These are phyloP conservation scores for Bambusicola thoracicus DNA, from an alignment of 2,113 vertebrate species.

Conservation along the genomic window DNA sequence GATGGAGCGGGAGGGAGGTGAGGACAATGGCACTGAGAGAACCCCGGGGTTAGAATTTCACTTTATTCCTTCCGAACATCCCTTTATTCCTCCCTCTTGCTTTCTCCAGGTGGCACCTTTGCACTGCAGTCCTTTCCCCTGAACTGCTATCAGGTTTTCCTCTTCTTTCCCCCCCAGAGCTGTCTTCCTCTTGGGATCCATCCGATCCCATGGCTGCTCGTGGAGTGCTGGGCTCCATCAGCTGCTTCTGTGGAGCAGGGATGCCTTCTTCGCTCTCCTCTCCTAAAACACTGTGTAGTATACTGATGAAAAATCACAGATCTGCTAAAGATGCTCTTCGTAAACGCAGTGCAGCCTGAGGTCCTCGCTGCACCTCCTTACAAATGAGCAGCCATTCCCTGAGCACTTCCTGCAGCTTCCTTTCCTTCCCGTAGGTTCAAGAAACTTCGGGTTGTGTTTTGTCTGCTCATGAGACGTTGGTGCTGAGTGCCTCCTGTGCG, in stretches of 20 bases:
- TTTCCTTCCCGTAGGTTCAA: not conserved
- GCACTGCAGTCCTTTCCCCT: not conserved
- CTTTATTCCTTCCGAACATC: not conserved
- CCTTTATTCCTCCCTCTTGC: not conserved
- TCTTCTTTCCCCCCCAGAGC: not conserved
- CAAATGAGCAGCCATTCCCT: not conserved
- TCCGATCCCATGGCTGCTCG: not conserved
- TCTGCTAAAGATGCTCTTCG: not conserved
- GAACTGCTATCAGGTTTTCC: not conserved
- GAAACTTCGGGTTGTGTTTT: not conserved
- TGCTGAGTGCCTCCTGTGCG: accelerated
- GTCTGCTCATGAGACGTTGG: not conserved
- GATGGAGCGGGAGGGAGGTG: not conserved
- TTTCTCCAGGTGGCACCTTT: accelerated
- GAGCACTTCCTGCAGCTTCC: not conserved
- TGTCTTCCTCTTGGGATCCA: not conserved
- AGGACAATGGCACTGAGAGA: not conserved
- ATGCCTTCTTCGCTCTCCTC: not conserved
- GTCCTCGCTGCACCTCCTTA: not conserved
- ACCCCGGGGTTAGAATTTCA: not conserved
- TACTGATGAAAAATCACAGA: not conserved
- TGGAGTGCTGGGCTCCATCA: not conserved
- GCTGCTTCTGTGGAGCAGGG: not conserved
- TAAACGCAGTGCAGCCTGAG: not conserved
- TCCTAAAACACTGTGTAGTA: not conserved